phyloP scores from a whole-genome alignment of 2,888 invertebrate species.

The Deilephila elpenor region DNA sequence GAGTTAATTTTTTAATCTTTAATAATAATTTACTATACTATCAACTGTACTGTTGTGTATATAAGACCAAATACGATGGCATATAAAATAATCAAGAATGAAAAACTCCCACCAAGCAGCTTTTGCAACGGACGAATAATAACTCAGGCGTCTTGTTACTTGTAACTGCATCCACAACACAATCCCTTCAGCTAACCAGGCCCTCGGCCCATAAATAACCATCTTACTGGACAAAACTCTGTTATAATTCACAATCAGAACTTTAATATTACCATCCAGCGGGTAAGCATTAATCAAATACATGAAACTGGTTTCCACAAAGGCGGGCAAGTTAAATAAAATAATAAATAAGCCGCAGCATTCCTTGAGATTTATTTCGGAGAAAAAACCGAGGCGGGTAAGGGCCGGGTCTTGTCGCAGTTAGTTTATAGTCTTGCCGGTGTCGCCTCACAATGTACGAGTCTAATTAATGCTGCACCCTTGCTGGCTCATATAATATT shows the following conservation, averaged over 20 bases:
- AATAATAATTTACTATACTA: background rate
- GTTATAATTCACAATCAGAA: conserved; percentile 77
- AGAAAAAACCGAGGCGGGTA: conserved; percentile 75
- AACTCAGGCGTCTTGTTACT: conserved; percentile 32
- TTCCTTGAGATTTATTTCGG: conserved; percentile 82
- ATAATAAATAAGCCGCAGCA: conserved; percentile 81
- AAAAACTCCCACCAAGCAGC: conserved; percentile 13
- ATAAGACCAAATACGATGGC: background rate
- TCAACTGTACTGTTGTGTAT: background rate
- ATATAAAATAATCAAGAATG: background rate
- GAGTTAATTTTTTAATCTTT: background rate
- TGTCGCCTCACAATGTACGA: conserved; percentile 71
- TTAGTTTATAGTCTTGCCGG: conserved; percentile 74
- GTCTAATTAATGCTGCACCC: conserved; percentile 77
- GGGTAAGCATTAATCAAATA: conserved; percentile 78
- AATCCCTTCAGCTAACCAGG: conserved; percentile 54
- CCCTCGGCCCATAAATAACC: conserved; percentile 72
- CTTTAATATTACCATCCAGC: conserved; percentile 72
- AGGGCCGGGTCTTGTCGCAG: conserved; percentile 77
- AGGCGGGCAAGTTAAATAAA: conserved; percentile 79
- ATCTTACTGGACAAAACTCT: conserved; percentile 73
- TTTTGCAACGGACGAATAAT: conserved; percentile 28
- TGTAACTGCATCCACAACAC: conserved; percentile 43
- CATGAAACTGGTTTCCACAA: conserved; percentile 78
- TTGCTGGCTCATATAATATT: conserved; percentile 63